These are phyloP conservation scores for Bombyx mori DNA, from an alignment of 1,140 invertebrate species.

Conservation along the genomic window DNA sequence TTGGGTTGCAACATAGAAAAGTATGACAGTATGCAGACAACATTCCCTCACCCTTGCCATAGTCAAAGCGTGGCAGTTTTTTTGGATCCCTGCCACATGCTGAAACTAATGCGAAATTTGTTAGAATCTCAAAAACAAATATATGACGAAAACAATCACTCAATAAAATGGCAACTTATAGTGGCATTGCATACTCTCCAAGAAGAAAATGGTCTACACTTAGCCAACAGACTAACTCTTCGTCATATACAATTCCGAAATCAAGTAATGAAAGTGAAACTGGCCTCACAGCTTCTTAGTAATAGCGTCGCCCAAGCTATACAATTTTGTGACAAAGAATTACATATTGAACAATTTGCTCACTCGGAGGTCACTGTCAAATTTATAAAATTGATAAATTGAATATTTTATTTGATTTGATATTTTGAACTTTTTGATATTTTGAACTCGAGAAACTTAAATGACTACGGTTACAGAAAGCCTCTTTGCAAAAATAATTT, in stretches of 20 bases:
- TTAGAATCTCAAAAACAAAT: constrained; percentile 27
- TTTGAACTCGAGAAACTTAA: too few species aligned
- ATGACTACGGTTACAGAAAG: too few species aligned
- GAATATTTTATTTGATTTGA: too few species aligned
- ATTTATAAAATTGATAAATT: too few species aligned
- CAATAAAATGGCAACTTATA: constrained; percentile 3
- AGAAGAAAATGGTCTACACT: neutral
- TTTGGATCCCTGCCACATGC: constrained; percentile 38
- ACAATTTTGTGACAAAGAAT: constrained; percentile 7
- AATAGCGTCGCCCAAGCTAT: constrained; percentile 14
- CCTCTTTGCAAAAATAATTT: too few species aligned
- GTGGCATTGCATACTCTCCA: constrained; percentile 1
- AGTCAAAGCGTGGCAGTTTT: constrained; percentile 27
- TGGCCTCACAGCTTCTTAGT: constrained; percentile 17
- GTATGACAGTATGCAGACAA: constrained; percentile 18
- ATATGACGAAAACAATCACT: neutral
- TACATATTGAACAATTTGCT: constrained; percentile 7
- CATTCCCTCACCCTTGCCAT: constrained; percentile 31
- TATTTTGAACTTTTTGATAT: too few species aligned
- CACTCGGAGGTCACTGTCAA: too few species aligned
- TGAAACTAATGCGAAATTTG: constrained; percentile 44
- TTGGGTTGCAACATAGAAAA: constrained; percentile 15
- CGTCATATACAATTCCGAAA: constrained; percentile 14
- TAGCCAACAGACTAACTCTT: constrained; percentile 2
- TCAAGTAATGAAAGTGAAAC: constrained; percentile 20